Percentiles rank a stretch among this genome's conserved stretches.
Conservation (phyloP, 2,797 vertebrate species). For the Arctocebus calabarensis region DNA sequence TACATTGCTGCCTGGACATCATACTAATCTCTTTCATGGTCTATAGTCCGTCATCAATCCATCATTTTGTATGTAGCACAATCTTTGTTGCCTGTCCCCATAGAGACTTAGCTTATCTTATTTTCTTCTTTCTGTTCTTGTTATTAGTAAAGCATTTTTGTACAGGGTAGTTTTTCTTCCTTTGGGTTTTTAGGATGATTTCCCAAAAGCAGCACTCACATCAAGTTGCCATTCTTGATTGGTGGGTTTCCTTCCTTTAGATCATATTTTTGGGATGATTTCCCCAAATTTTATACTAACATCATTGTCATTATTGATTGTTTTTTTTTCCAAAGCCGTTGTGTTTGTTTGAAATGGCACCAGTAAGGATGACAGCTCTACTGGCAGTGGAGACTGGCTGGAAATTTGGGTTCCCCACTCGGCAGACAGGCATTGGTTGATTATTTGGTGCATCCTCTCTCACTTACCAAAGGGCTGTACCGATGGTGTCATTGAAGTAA, state of each 20-base stretch:
- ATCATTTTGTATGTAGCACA: neutral
- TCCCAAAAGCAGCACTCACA: neutral
- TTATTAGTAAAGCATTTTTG: neutral
- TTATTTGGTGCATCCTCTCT: neutral
- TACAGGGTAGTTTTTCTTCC: neutral
- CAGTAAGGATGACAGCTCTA: neutral
- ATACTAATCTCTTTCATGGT: neutral
- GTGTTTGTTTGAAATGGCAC: neutral
- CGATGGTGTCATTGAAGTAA: neutral
- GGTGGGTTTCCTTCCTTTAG: neutral
- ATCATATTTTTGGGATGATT: slow-evolving; percentile 19
- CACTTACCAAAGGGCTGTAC: neutral
- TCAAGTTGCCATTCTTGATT: neutral
- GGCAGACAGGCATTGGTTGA: neutral
- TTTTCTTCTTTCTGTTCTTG: neutral
- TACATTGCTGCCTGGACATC: neutral
- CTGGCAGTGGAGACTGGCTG: neutral
- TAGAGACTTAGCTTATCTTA: neutral
- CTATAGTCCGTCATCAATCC: neutral
- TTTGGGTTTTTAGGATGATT: slow-evolving; percentile 42
- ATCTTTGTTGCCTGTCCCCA: neutral
- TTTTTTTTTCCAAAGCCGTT: neutral
- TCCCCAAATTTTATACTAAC: neutral
- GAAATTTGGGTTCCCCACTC: neutral
- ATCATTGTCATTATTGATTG: neutral